Percentiles rank a stretch among this genome's conserved stretches.
Evolutionary conservation across 2,888 invertebrate species (phyloP).

Genomic region (Lasioglossum pauxillum): DNA sequence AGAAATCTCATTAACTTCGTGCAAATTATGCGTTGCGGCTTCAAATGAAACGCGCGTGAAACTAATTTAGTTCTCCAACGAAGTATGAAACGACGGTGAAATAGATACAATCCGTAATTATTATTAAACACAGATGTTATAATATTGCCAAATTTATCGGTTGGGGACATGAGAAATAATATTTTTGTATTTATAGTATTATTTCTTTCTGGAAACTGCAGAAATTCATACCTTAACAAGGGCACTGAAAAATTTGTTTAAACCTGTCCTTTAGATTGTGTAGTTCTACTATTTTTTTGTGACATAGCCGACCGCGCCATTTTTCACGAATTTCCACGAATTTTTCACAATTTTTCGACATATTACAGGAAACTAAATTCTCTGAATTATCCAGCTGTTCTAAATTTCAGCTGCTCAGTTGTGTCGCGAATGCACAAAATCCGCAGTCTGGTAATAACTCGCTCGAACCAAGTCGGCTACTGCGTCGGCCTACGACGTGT

Average conservation of each 20-base stretch:
- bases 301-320: no score
- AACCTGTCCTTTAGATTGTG: no score
- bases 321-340: no score
- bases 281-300: no score
- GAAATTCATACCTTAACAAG: no score
- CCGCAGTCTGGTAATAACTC: neutral
- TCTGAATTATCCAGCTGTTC: neutral
- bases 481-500: neutral
- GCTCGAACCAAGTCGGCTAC: slow-evolving; percentile 1
- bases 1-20: slow-evolving; percentile 2
- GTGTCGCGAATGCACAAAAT: neutral
- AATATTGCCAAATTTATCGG: neutral
- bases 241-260: no score
- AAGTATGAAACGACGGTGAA: neutral
- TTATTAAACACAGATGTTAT: neutral
- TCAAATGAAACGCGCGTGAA: neutral
- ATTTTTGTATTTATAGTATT: neutral
- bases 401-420: neutral
- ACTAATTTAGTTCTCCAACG: neutral
- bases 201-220: neutral
- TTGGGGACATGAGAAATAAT: neutral
- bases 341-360: no score
- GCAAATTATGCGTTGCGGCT: neutral
- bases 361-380: no score
- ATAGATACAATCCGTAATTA: neutral